phyloP scores from a whole-genome alignment of 2,888 invertebrate species.

The Hyposoter dolosus region DNA sequence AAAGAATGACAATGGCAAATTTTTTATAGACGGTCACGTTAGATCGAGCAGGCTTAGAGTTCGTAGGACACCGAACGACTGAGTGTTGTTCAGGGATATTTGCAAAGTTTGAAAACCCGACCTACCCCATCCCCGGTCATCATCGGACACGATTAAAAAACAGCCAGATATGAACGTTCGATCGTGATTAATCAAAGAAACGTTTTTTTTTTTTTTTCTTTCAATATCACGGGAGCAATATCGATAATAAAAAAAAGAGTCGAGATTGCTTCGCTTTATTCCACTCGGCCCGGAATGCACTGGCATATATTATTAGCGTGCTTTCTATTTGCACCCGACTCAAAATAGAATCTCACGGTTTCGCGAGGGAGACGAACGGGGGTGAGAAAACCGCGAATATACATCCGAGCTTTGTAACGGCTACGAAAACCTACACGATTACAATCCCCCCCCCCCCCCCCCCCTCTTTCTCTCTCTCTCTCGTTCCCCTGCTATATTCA shows the following conservation, averaged over 20 bases:
- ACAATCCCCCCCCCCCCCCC: slow-evolving; percentile 13
- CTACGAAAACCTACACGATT: slow-evolving; percentile 25
- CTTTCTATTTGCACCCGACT: slow-evolving; percentile 77
- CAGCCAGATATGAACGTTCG: background rate
- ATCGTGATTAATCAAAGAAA: background rate
- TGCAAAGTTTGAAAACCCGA: background rate
- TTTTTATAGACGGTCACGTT: background rate
- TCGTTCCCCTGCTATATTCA: slow-evolving; percentile 10
- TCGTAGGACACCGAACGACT: background rate
- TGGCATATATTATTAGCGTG: slow-evolving; percentile 76
- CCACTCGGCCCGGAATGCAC: slow-evolving; percentile 74
- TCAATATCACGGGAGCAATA: slow-evolving; percentile 17
- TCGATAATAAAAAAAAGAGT: slow-evolving; percentile 53
- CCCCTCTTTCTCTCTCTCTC: background rate
- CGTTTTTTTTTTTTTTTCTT: background rate
- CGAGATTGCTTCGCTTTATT: slow-evolving; percentile 60
- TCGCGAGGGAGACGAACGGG: slow-evolving; percentile 42
- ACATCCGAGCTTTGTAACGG: slow-evolving; percentile 29
- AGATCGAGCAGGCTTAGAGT: background rate
- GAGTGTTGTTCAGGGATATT: slow-evolving; percentile 10
- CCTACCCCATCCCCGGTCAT: slow-evolving; percentile 25
- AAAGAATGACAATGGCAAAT: background rate
- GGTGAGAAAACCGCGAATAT: slow-evolving; percentile 52
- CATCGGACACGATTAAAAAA: background rate
- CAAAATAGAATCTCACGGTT: slow-evolving; percentile 74